Conservation (phyloP, 2,888 invertebrate genomes). For the Euproctis similis region DNA sequence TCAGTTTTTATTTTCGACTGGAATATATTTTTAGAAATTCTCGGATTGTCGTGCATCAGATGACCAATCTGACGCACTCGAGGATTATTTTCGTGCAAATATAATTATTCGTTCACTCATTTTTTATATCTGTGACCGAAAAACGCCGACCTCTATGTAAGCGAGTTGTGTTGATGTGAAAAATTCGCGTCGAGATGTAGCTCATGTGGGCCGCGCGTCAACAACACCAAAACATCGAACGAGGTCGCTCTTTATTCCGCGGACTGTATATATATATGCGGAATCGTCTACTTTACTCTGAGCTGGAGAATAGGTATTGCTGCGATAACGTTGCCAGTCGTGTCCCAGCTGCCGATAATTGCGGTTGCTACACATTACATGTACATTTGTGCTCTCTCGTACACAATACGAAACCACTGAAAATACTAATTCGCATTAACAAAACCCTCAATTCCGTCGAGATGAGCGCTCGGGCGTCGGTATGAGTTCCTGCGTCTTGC, state of each 20-base stretch:
- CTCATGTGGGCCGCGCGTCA: slow-evolving; percentile 58
- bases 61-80: too few species aligned
- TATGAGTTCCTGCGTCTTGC: slow-evolving; percentile 26
- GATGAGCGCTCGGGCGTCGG: slow-evolving; percentile 24
- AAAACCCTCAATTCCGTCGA: slow-evolving; percentile 24
- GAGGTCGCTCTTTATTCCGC: slow-evolving; percentile 55
- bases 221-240: too few species aligned
- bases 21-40: too few species aligned
- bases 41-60: too few species aligned
- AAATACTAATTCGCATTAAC: slow-evolving; percentile 29
- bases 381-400: slow-evolving; percentile 39
- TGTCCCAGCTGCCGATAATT: slow-evolving; percentile 67
- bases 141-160: slow-evolving; percentile 9
- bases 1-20: too few species aligned
- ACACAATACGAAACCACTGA: slow-evolving; percentile 27
- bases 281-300: slow-evolving; percentile 51
- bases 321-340: slow-evolving; percentile 70
- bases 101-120: too few species aligned
- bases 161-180: slow-evolving; percentile 34
- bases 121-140: neutral
- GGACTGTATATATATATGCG: too few species aligned
- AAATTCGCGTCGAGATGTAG: slow-evolving; percentile 34
- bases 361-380: slow-evolving; percentile 65
- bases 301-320: slow-evolving; percentile 62
- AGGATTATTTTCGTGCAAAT: too few species aligned